Conservation (phyloP, 2,113 vertebrate genomes). For the Noctilio leporinus region DNA sequence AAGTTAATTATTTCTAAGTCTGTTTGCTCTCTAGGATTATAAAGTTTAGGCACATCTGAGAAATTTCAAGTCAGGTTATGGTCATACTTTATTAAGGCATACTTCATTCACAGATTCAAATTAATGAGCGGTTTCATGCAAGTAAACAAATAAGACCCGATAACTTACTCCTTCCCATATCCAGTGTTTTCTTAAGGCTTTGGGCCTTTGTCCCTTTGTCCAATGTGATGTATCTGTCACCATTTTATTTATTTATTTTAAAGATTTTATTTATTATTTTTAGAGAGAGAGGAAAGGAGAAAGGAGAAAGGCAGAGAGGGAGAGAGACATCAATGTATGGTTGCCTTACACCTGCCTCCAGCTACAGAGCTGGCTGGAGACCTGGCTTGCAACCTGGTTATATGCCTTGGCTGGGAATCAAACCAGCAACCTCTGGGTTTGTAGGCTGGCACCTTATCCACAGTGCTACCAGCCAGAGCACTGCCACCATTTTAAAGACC, state of each 20-base stretch:
- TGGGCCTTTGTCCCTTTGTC: not conserved
- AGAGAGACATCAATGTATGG: too few relatives aligned
- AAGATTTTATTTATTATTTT: too few relatives aligned
- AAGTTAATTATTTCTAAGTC: slow-evolving; percentile 8
- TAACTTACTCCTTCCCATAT: not conserved
- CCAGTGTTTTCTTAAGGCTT: not conserved
- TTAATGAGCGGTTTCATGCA: not conserved
- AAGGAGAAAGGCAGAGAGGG: too few relatives aligned
- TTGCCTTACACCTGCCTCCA: too few relatives aligned
- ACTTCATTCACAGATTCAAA: not conserved
- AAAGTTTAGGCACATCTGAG: not conserved
- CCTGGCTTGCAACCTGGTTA: too few relatives aligned
- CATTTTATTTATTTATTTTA: not conserved
- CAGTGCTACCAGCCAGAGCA: too few relatives aligned
- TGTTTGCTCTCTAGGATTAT: not conserved
- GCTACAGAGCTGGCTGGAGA: too few relatives aligned
- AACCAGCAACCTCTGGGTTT: too few relatives aligned
- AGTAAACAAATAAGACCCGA: not conserved
- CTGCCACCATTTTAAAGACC: not conserved
- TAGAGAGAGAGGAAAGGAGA: too few relatives aligned
- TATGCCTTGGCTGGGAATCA: too few relatives aligned
- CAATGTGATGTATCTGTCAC: not conserved
- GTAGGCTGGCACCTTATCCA: too few relatives aligned
- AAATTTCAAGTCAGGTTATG: not conserved
- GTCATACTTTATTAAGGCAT: not conserved